A percentile compares a stretch with the other conserved stretches of the same genome.
Conservation (phyloP, 2,888 invertebrate species). For the Lycophotia porphyrea region DNA sequence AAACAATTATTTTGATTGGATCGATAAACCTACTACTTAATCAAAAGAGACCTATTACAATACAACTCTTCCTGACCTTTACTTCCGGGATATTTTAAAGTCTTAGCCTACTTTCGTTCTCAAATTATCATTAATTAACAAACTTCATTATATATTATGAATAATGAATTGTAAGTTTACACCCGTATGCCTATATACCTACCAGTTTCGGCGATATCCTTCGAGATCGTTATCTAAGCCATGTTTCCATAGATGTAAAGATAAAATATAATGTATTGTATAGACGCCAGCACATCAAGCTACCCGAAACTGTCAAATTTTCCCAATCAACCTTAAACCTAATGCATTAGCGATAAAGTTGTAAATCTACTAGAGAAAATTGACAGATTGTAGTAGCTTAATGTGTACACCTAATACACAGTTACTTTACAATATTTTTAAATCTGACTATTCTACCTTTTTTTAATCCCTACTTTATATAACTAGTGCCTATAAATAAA, state of each 20-base stretch:
- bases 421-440: not conserved
- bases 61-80: not conserved
- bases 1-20: not conserved
- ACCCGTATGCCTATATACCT: not conserved
- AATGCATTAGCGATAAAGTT: no score
- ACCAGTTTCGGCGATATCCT: not conserved
- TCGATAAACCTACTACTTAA: not conserved
- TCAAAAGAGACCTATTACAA: not conserved
- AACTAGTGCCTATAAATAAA: not conserved
- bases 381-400: no score
- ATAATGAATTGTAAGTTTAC: not conserved
- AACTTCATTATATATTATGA: not conserved
- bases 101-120: not conserved
- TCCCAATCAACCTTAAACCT: no score
- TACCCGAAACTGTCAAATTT: no score
- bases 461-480: not conserved
- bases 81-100: not conserved
- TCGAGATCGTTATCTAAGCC: not conserved
- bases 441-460: not conserved
- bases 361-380: no score
- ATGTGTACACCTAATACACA: not conserved
- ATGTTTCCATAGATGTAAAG: slow-evolving; percentile 10
- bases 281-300: no score
- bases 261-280: no score
- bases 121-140: slow-evolving; percentile 1